Base-by-base conservation (phyloP, 2,113 vertebrate species). In the Catharus minimus region DNA sequence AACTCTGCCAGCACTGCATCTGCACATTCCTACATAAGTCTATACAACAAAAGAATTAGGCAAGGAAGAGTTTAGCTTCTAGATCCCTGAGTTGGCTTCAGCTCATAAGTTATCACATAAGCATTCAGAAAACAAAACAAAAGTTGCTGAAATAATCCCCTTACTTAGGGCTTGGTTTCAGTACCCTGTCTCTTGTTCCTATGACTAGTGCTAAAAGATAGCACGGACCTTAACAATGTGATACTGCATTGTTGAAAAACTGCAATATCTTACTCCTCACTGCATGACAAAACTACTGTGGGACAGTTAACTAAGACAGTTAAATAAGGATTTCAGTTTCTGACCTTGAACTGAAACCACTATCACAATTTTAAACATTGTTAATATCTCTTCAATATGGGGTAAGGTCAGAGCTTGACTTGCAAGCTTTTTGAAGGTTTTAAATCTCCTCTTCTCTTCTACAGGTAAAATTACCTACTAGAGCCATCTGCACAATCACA, bases 181-280 rank as follows among this genome's bases (percentile, higher is more conserved):
- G 43, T 50, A 15, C 13, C 50, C 19, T 15, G 3, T 47, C 53
- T 90, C n/a, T 43, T 53, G 26, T 41, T 88, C 26, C 24, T 11
- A 32, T 18, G 17, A 44, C 44, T 33, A 58, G 11, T n/a, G 21
- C n/a, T 27, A 57, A 64, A n/a, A 15, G 17, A 82, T 9, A 30
- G 7, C 1, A 1, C 9, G 16, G 46, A 73, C 21, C 46, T 60
- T 44, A 38, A 9, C 0, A 1, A 7, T 21, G 20, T 21, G 16
- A 61, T 8, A 61, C 13, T 53, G 39, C 5, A 53, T 38, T 22
- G 22, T 39, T 46, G 9, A 46, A 82, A 72, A 62, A 12, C 14
- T 38, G 19, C 10, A 67, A 11, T 17, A 24, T 3, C 14, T 61
- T 58, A 57, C 4, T 4, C 17, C 8, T 23, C 10, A 5, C 24